A percentile compares a stretch with the other conserved stretches of the same genome.
phyloP scores from a whole-genome alignment of 2,888 invertebrate species.

The Athalia circularis region DNA sequence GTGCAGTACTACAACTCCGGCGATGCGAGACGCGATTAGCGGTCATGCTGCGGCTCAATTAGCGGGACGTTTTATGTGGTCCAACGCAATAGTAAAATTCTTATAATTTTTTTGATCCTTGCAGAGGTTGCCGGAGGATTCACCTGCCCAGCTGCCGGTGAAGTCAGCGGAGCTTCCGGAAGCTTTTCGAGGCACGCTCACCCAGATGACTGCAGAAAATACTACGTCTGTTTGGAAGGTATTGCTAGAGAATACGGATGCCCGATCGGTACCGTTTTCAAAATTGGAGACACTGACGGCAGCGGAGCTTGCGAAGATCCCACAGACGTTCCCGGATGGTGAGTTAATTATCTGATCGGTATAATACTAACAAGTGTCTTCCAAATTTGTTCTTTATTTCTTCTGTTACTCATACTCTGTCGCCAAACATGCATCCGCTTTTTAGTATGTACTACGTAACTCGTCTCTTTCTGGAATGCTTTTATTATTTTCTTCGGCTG shows the following conservation, averaged over 20 bases:
- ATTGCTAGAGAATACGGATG: constrained; percentile 95
- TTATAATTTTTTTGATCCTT: constrained; percentile 55
- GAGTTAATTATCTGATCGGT: constrained; percentile 73
- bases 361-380: neutral
- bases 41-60: too few species aligned
- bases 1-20: too few species aligned
- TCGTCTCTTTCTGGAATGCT: too few species aligned
- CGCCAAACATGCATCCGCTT: too few species aligned
- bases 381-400: neutral
- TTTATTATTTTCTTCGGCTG: too few species aligned
- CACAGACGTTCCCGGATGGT: constrained; percentile 97
- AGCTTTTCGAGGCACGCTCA: constrained; percentile 97
- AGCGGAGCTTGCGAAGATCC: constrained; percentile 96
- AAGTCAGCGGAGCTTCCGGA: constrained; percentile 85
- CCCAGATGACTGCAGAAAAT: constrained; percentile 95
- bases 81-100: neutral
- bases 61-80: too few species aligned
- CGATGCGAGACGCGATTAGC: too few species aligned
- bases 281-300: constrained; percentile 93
- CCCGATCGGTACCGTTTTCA: constrained; percentile 96
- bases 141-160: constrained; percentile 88
- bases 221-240: constrained; percentile 95
- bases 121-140: constrained; percentile 94
- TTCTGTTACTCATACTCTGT: neutral
- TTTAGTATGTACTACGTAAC: too few species aligned